A percentile compares a stretch with the other conserved stretches of the same genome.
These are phyloP conservation scores for Ammospiza caudacuta DNA, from an alignment of 2,113 vertebrate genomes.

Conservation along the genomic window DNA sequence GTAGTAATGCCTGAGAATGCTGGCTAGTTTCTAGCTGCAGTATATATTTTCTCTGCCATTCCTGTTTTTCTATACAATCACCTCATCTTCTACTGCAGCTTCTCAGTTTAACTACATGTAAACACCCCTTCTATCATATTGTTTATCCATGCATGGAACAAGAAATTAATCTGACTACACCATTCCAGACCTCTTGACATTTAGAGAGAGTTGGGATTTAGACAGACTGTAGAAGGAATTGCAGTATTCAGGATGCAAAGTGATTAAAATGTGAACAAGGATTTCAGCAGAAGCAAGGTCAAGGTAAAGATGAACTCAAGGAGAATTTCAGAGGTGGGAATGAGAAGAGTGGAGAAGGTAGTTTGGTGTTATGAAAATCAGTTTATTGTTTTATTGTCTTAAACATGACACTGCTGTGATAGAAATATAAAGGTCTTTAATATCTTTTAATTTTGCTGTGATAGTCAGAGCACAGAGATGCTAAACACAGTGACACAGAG, in stretches of 20 bases:
- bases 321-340: conserved; percentile 16
- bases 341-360: neutral
- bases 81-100: neutral
- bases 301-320: conserved; percentile 52
- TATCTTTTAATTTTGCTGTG: neutral
- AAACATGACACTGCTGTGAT: neutral
- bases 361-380: neutral
- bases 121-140: conserved; percentile 46
- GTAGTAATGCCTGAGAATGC: neutral
- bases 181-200: conserved; percentile 56
- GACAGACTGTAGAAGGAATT: conserved; percentile 8
- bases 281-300: conserved; percentile 58
- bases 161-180: conserved; percentile 58
- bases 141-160: conserved; percentile 61
- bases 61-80: neutral
- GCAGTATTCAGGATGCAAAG: conserved; percentile 23
- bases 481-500: neutral
- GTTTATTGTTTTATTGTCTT: conserved; percentile 33
- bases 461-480: neutral
- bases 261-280: conserved; percentile 49
- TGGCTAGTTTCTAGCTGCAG: neutral
- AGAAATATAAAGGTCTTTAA: neutral
- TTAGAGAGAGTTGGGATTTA: conserved; percentile 47
- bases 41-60: neutral
- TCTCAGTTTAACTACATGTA: conserved; percentile 39